phyloP scores from a whole-genome alignment of 2,113 vertebrate genomes.

The Fulica atra region DNA sequence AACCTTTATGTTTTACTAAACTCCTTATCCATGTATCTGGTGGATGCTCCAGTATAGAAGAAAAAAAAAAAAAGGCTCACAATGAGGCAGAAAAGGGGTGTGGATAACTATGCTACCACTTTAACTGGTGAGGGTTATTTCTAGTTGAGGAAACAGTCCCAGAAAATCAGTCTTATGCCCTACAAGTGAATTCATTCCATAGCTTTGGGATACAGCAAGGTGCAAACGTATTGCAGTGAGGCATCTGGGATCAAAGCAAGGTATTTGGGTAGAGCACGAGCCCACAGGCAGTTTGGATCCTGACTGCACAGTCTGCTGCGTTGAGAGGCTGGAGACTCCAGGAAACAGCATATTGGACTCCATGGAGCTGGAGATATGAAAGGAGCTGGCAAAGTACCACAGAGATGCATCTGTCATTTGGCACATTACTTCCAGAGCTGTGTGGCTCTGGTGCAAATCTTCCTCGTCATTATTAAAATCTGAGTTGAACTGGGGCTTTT shows the following conservation, averaged over 20 bases:
- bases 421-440: not conserved
- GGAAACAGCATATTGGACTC: not conserved
- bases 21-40: not conserved
- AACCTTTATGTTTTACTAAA: not conserved
- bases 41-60: not conserved
- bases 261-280: not conserved
- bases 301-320: not conserved
- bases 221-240: not conserved
- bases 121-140: not conserved
- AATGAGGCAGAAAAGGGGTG: not conserved
- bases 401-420: fast-evolving
- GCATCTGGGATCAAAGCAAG: not conserved
- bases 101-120: not conserved
- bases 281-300: not conserved
- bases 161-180: not conserved
- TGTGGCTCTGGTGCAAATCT: not conserved
- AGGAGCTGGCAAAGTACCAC: not conserved
- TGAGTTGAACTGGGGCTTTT: not conserved
- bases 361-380: not conserved
- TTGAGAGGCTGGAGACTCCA: fast-evolving
- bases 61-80: not conserved
- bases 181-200: not conserved
- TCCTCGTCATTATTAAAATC: not conserved
- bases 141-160: too few relatives aligned
- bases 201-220: not conserved